Evolutionary conservation across 1,140 invertebrate genomes (phyloP), one percentile per base, ranked within the genome.

Genomic region (Danaus plexippus): DNA sequence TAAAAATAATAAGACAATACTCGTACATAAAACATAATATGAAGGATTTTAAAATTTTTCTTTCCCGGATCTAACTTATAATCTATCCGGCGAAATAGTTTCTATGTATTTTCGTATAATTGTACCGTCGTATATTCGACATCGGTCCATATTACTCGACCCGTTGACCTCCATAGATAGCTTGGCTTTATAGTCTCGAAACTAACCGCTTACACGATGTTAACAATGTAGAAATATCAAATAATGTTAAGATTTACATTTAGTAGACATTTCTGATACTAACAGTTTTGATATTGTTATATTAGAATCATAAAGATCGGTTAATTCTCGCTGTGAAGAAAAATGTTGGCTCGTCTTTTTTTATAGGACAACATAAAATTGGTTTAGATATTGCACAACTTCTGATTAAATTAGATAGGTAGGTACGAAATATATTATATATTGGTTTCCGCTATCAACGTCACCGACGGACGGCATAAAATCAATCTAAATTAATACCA

Each of bases 41-140:
- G 22, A 32, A 32, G 22, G 22, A 32, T 32, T 32, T 32, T 32
- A 32, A 2, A 32, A 32, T 32, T 32, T n/a, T 8, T 32, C 22
- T 32, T 32, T 32, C 22, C 22, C 22, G 22, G 22, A 32, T 32
- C 22, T 32, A 32, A 32, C 4, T 2, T 2, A 32, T 32, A 32
- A 32, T 7, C 5, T 32, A 32, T 32, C 22, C 22, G 22, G 59
- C 52, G 51, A 15, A 64, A 56, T 53, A 50, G 65, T 73, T 75
- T 71, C 72, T 71, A 79, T 77, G 69, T 81, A 81, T 84, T 84
- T 84, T 81, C 78, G 80, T 84, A 84, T 77, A 77, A 84, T 72
- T 79, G 62, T 71, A 60, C 65, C 60, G 79, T 79, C 74, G 77
- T 63, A 61, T 67, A 71, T 70, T 67, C 67, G 78, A 79, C 73